Evolutionary conservation across 2,797 vertebrate genomes (phyloP), one percentile per base, ranked within the genome.

Genomic region (Phalloptychus januarius): DNA sequence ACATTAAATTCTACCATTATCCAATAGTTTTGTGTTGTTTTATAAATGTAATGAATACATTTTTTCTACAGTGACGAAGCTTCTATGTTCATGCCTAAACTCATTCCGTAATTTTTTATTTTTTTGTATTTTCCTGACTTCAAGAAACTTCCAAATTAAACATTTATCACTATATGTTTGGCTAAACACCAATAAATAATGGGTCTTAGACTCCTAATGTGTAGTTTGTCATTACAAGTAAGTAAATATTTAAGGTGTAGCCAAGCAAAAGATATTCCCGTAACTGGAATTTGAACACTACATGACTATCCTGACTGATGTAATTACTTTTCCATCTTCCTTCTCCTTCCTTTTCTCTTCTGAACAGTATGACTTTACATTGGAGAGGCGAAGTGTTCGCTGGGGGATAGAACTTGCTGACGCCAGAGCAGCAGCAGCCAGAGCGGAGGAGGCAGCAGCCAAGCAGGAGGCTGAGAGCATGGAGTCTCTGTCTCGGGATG

Each of bases 361-460:
- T 88, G 75, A 87, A 70, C 94, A 99, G 98, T 99, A 99, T 96
- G 97, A 99, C 93, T 99, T 99, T 93, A 96, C 96, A 61, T 91
- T 99, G 94, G 98, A 99, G 95, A 97, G 93, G 81, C 96, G 95
- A 45, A 97, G 96, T 38, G 95, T 97, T 0, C 91, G 92, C 16
- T 99, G 98, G 98, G 97, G 97, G 15, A 89, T 95, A 92, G 97
- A 97, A 58, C 91, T 97, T 73, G 97, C 95, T 74, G 96, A 96
- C 82, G 97, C 97, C 33, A 92, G 96, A 84, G 95, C 94, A 77
- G 96, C 96, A 25, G 96, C 97, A 88, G 91, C 90, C 73, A 95
- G 96, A 91, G 96, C 96, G 56, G 95, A 95, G 28, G 86, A 89
- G 78, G 96, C 93, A 61, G 93, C 94, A 71, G 93, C 96, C 58